Evolutionary conservation across 2,797 vertebrate genomes (phyloP).

Genomic region (Lates japonicus): DNA sequence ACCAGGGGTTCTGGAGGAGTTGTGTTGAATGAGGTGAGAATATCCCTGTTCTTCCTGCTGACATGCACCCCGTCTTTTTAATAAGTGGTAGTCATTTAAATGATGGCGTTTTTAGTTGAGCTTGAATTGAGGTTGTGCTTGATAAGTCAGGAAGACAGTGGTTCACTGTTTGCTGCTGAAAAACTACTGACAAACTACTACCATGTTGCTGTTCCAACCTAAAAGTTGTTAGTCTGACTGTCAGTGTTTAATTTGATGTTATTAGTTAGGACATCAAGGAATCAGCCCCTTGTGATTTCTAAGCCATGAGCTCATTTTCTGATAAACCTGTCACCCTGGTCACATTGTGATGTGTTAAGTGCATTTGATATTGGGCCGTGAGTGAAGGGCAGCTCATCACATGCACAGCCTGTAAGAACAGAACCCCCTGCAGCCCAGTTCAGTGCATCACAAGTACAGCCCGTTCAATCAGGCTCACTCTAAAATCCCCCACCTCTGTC

Average conservation of each 20-base stretch:
- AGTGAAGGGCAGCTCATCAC: slow-evolving; percentile 37
- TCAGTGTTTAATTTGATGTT: slow-evolving; percentile 60
- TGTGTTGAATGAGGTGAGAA: slow-evolving; percentile 83
- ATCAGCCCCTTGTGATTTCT: slow-evolving; percentile 48
- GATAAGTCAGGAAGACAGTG: slow-evolving; percentile 11
- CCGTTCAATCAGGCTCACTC: slow-evolving; percentile 11
- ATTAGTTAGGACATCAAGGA: slow-evolving; percentile 63
- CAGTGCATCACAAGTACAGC: background rate
- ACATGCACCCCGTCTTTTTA: background rate
- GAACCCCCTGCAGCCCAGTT: no score
- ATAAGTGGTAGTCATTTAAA: background rate
- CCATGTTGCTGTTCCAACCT: slow-evolving; percentile 38
- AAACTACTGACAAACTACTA: slow-evolving; percentile 41
- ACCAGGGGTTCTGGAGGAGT: slow-evolving; percentile 70
- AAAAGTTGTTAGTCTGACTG: slow-evolving; percentile 51
- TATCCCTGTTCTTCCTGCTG: slow-evolving; percentile 5
- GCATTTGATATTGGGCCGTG: slow-evolving; percentile 54
- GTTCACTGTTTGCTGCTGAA: slow-evolving; percentile 37
- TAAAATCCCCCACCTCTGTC: slow-evolving; percentile 16
- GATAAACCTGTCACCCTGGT: slow-evolving; percentile 53
- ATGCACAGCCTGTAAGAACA: no score
- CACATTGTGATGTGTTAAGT: slow-evolving; percentile 47
- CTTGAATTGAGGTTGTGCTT: slow-evolving; percentile 1
- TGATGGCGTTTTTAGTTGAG: background rate
- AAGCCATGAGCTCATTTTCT: slow-evolving; percentile 49